A percentile compares a stretch with the other conserved stretches of the same genome.
Evolutionary conservation across 2,113 vertebrate species (phyloP).

Genomic region (Echinops telfairi): DNA sequence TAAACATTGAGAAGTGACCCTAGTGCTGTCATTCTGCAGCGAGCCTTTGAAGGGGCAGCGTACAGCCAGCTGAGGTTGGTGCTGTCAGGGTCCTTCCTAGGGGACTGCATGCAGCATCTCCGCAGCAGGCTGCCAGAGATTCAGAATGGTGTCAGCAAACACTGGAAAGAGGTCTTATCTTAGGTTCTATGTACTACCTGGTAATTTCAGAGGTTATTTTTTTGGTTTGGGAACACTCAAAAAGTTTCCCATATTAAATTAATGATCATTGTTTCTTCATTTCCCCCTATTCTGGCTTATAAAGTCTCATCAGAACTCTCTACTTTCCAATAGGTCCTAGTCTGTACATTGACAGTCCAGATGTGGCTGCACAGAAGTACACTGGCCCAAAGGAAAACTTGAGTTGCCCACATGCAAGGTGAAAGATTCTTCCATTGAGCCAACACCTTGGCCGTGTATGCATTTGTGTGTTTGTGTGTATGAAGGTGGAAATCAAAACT

Average conservation of each 20-base stretch:
- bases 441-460: not conserved
- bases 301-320: not conserved
- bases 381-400: not conserved
- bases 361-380: not conserved
- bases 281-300: not conserved
- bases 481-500: not conserved
- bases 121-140: no score
- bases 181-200: no score
- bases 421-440: not conserved
- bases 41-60: not conserved
- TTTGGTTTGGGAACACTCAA: no score
- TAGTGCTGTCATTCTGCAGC: not conserved
- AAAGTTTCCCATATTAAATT: no score
- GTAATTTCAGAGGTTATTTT: no score
- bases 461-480: not conserved
- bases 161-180: no score
- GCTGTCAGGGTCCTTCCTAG: no score
- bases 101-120: no score
- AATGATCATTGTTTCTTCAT: no score
- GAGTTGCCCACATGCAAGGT: not conserved
- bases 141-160: not conserved
- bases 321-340: not conserved
- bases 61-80: no score
- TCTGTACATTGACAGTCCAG: not conserved
- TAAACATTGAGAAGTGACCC: no score